Base-by-base conservation (phyloP, 2,113 vertebrate species). In the Triplophysa dalaica region DNA sequence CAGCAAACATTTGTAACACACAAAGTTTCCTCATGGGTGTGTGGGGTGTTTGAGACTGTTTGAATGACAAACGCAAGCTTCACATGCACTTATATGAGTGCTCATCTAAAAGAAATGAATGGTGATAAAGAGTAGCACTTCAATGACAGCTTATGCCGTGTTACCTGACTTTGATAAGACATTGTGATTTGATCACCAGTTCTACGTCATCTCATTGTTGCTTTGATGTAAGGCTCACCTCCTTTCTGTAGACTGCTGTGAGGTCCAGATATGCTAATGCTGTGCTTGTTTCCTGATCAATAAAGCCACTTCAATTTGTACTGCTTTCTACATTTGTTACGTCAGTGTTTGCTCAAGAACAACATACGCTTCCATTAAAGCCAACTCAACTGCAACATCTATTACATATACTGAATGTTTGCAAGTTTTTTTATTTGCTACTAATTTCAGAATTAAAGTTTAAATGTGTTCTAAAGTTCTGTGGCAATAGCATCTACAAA, bases 221-320 rank as follows among this genome's bases (percentile, higher is more conserved):
- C 81, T 81, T 81, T 52, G 81, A 82, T 82, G 83, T 82, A 76
- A 85, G 78, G 77, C 76, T 85, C 77, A 79, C 77, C 80, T 85
- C 78, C 65, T 80, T 82, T 84, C 16, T 82, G 83, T 85, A 79
- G 80, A 79, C 68, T 79, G 76, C 80, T 79, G 83, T 85, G 69
- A 82, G 80, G 70, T 85, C 77, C 80, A 79, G 70, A 82, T 78
- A 82, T 85, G 83, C 80, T 85, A 85, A 74, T 85, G 83, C 81
- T 85, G 83, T 85, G 83, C 83, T 81, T 82, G 83, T 85, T 85
- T 85, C 83, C 78, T 85, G 81, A 85, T 82, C 83, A 85, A 82
- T 85, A 82, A 85, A 85, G 75, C 66, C 78, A 78, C 80, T 82
- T 79, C 78, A 64, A 76, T 84, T 84, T 82, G 61, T 84, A 84